A percentile compares a stretch with the other conserved stretches of the same genome.
Conservation (phyloP, 2,113 vertebrate genomes). For the Spilogale gracilis region DNA sequence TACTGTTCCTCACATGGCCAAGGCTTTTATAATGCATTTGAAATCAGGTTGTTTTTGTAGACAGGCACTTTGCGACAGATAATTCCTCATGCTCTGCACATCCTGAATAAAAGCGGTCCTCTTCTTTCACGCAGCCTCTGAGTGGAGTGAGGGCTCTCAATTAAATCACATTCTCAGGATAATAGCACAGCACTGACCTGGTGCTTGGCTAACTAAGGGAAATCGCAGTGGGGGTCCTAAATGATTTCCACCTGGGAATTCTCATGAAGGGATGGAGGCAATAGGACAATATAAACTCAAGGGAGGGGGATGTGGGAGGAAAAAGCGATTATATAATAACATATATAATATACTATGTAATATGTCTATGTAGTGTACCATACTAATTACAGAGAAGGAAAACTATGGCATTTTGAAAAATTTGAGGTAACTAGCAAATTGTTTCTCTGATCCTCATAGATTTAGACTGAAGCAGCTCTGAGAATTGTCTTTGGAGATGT, state of each 20-base stretch:
- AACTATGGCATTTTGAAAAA: not conserved
- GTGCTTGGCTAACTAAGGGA: not conserved
- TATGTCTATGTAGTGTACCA: not conserved
- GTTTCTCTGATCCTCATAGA: not conserved
- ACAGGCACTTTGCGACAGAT: not conserved
- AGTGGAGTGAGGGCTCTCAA: not conserved
- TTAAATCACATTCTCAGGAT: not conserved
- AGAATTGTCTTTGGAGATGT: not conserved
- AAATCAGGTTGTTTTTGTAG: conserved; percentile 26
- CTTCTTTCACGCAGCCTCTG: not conserved
- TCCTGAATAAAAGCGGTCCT: not conserved
- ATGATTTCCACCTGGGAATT: not conserved
- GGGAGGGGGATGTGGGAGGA: not conserved
- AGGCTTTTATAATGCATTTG: not conserved
- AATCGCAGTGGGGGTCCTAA: not conserved
- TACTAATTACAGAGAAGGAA: not conserved
- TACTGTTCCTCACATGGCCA: not conserved
- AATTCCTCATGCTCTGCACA: not conserved
- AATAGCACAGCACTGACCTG: not conserved
- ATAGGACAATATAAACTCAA: not conserved
- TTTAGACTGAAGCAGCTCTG: not conserved
- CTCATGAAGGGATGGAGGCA: not conserved
- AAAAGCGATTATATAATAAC: not conserved
- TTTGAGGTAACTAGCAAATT: not conserved
- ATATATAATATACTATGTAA: not conserved